These are phyloP conservation scores for Leptopilina boulardi DNA, from an alignment of 1,140 invertebrate species.

Conservation along the genomic window DNA sequence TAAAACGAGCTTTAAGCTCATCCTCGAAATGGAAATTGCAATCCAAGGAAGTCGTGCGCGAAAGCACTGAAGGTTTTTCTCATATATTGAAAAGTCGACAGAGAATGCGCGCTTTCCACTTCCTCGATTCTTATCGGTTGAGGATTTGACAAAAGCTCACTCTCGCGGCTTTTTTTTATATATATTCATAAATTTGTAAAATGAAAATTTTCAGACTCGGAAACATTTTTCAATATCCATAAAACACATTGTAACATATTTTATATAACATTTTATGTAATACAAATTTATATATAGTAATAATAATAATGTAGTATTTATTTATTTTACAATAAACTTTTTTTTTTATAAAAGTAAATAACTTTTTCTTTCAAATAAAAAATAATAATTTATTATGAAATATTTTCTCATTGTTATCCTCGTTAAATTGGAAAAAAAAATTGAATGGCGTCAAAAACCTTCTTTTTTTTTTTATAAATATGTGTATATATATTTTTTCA, in stretches of 20 bases:
- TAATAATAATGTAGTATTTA: too few relatives aligned
- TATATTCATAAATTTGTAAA: background rate
- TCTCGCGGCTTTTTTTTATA: background rate
- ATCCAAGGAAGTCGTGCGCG: constrained; percentile 24
- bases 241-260: too few relatives aligned
- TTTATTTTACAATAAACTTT: too few relatives aligned
- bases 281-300: too few relatives aligned
- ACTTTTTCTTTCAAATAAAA: too few relatives aligned
- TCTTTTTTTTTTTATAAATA: too few relatives aligned
- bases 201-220: background rate
- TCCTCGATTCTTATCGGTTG: background rate
- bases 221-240: constrained; percentile 1
- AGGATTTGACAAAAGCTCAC: constrained; percentile 6
- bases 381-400: too few relatives aligned
- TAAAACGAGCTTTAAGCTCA: constrained; percentile 16
- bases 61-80: constrained; percentile 23
- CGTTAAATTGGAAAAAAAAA: background rate
- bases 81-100: constrained; percentile 20
- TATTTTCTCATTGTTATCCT: background rate
- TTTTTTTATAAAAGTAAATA: too few relatives aligned
- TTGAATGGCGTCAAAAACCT: background rate
- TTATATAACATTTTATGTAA: too few relatives aligned
- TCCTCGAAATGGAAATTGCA: constrained; percentile 27
- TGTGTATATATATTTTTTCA: too few relatives aligned
- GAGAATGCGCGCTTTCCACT: constrained; percentile 22